A percentile compares a stretch with the other conserved stretches of the same genome.
Evolutionary conservation across 2,113 vertebrate genomes (phyloP).

Genomic region (Tenrec ecaudatus): DNA sequence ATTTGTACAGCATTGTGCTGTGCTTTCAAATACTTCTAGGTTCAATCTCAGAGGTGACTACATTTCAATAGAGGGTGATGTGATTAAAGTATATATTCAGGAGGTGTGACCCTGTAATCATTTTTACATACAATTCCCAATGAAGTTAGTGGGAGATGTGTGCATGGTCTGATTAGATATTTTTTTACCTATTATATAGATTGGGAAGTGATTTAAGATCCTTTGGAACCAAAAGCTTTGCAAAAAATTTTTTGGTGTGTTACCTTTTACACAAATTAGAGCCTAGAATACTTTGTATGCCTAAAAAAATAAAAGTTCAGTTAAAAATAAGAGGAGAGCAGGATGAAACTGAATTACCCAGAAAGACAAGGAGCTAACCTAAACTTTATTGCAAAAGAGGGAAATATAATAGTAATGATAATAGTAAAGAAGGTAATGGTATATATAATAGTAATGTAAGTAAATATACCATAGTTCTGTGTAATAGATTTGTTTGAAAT

Average conservation of each 20-base stretch:
- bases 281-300: conserved; percentile 24
- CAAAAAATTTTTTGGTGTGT: conserved; percentile 2
- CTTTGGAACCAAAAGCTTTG: conserved; percentile 46
- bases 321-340: conserved; percentile 43
- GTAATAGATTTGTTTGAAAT: too few relatives aligned
- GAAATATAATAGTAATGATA: neutral
- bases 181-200: too few relatives aligned
- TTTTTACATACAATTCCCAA: conserved; percentile 48
- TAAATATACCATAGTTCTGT: too few relatives aligned
- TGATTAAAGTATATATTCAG: conserved; percentile 53
- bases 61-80: conserved; percentile 53
- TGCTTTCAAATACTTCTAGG: conserved; percentile 49
- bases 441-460: too few relatives aligned
- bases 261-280: conserved; percentile 56
- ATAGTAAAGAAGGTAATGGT: neutral
- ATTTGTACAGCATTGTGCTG: conserved; percentile 11
- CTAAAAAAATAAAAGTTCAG: conserved; percentile 16
- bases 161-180: conserved; percentile 12
- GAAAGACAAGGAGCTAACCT: neutral
- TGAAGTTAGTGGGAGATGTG: conserved; percentile 50
- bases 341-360: conserved; percentile 23
- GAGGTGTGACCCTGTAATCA: conserved; percentile 41
- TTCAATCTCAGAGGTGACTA: conserved; percentile 39
- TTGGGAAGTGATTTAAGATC: neutral
- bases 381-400: neutral